Evolutionary conservation across 2,888 invertebrate genomes (phyloP).

Genomic region (Globia sparganii): DNA sequence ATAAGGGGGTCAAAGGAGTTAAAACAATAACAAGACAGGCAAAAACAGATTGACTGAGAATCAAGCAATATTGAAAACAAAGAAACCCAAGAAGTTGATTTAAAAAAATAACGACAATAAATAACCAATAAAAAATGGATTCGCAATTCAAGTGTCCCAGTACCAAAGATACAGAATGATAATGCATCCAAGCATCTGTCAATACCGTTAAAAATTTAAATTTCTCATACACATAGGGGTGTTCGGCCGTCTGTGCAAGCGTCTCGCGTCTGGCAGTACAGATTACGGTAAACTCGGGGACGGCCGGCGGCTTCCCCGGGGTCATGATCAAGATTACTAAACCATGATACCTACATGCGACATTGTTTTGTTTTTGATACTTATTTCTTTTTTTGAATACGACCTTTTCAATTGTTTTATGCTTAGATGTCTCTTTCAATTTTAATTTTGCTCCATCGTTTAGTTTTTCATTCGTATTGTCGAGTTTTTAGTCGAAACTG

Average conservation of each 20-base stretch:
- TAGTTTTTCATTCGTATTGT: background rate
- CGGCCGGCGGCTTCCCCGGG: constrained; percentile 44
- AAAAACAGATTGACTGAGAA: background rate
- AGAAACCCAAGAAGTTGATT: background rate
- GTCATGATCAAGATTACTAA: constrained; percentile 60
- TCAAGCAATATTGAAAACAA: background rate
- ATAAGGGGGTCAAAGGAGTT: background rate
- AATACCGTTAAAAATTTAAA: constrained; percentile 47
- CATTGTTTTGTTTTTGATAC: constrained; percentile 28
- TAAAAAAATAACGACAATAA: background rate
- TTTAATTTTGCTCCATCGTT: background rate
- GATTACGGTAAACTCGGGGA: constrained; percentile 58
- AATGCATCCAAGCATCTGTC: constrained; percentile 28
- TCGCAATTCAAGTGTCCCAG: constrained; percentile 2
- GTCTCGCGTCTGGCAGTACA: constrained; percentile 47
- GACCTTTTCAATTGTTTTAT: background rate
- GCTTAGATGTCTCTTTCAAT: background rate
- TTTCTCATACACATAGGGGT: constrained; percentile 41
- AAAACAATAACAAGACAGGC: background rate
- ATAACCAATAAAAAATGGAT: background rate
- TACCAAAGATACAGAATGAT: constrained; percentile 10
- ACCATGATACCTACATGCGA: constrained; percentile 25
- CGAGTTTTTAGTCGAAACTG: background rate
- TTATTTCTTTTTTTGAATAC: background rate
- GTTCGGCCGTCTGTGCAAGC: constrained; percentile 53